These are phyloP conservation scores for Microtus montanus DNA, from an alignment of 2,113 vertebrate genomes.

Conservation along the genomic window DNA sequence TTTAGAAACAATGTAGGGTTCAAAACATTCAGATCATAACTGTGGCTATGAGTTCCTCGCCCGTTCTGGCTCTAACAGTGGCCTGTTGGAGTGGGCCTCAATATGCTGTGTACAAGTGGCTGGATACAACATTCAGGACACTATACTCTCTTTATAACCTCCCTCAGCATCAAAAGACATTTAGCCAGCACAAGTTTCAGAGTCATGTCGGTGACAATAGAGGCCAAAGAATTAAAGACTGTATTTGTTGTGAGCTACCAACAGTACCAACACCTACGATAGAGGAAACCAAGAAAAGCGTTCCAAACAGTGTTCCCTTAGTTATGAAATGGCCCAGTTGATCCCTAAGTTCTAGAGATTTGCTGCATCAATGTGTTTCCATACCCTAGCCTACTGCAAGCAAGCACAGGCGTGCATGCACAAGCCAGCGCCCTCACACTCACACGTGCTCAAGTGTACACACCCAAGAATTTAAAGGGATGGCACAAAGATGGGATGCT, in stretches of 20 bases:
- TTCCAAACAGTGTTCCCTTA: background rate
- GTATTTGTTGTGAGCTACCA: background rate
- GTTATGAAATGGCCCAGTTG: background rate
- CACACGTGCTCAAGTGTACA: background rate
- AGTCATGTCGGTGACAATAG: background rate
- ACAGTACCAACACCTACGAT: background rate
- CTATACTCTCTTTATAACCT: background rate
- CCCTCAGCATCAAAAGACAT: background rate
- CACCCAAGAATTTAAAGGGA: background rate
- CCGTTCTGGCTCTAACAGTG: too few relatives aligned
- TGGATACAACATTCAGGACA: background rate
- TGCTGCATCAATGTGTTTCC: background rate
- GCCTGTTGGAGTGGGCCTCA: rapidly evolving
- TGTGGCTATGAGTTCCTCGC: background rate
- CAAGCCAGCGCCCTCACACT: background rate
- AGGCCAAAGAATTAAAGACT: background rate
- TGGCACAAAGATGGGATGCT: background rate
- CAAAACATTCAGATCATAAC: background rate
- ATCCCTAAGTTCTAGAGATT: background rate
- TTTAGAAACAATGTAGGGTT: background rate
- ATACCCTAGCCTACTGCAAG: background rate
- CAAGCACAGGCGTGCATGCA: rapidly evolving
- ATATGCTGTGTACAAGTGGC: background rate
- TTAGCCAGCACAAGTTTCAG: background rate
- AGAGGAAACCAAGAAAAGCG: background rate